Percentiles rank a stretch among this genome's conserved stretches.
phyloP scores from a whole-genome alignment of 2,888 invertebrate genomes.

The Polydrusus pterygomalis region DNA sequence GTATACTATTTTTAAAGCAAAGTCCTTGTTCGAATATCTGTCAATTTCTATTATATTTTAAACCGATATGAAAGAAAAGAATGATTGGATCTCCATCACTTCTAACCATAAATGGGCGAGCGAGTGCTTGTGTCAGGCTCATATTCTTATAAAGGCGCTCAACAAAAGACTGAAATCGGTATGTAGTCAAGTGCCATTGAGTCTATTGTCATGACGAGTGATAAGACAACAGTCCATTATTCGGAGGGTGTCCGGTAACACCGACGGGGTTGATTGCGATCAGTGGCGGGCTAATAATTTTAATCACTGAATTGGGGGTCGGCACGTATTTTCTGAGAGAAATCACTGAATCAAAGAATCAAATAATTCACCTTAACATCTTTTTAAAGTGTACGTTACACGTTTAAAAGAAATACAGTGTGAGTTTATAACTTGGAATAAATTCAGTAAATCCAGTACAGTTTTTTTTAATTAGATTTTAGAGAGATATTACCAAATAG shows the following conservation, averaged over 20 bases:
- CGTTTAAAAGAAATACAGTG: too few species aligned
- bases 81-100: conserved; percentile 46
- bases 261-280: conserved; percentile 42
- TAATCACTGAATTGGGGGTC: not conserved
- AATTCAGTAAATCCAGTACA: too few species aligned
- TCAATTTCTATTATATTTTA: conserved; percentile 51
- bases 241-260: conserved; percentile 51
- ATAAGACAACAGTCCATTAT: conserved; percentile 54
- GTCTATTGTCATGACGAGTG: conserved; percentile 50
- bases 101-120: conserved; percentile 41
- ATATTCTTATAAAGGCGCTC: conserved; percentile 44
- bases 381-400: too few species aligned
- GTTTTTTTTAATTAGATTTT: too few species aligned
- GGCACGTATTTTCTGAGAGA: not conserved
- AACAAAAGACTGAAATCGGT: conserved; percentile 49
- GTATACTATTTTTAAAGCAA: not conserved
- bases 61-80: conserved; percentile 47
- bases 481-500: too few species aligned
- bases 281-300: conserved; percentile 34
- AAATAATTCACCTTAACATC: too few species aligned
- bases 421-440: too few species aligned
- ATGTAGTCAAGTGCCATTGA: conserved; percentile 52
- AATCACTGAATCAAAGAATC: too few species aligned
- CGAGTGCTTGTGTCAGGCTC: conserved; percentile 49
- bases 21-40: conserved; percentile 30